Conservation (phyloP, 2,888 invertebrate genomes). For the Cantharis rufa region DNA sequence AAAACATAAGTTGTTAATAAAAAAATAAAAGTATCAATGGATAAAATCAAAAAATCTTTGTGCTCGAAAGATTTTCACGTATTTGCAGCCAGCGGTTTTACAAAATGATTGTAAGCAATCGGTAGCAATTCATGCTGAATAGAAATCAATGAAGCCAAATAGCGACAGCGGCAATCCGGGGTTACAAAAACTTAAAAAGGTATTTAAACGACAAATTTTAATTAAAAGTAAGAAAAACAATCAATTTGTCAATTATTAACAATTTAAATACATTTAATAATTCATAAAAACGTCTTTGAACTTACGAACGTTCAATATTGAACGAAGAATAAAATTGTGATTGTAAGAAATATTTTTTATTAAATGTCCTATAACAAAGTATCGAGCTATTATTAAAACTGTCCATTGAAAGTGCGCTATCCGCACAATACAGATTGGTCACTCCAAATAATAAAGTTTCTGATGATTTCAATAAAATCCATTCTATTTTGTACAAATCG, state of each 20-base stretch:
- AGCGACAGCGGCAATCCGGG: neutral
- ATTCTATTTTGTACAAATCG: neutral
- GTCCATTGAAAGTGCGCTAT: neutral
- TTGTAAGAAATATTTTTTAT: neutral
- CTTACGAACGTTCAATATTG: neutral
- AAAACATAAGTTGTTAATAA: neutral
- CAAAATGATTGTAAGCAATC: neutral
- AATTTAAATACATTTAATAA: neutral
- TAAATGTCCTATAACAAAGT: neutral
- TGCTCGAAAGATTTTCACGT: neutral
- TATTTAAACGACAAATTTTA: neutral
- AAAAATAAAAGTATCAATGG: neutral
- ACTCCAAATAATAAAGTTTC: neutral
- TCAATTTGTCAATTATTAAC: neutral
- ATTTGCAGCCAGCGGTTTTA: neutral
- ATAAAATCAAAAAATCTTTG: neutral
- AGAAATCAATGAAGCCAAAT: neutral
- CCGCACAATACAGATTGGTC: neutral
- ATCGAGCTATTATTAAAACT: neutral
- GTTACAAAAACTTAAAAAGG: neutral
- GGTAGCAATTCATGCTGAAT: neutral
- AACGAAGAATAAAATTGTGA: neutral
- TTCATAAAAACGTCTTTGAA: neutral
- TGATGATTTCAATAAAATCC: neutral
- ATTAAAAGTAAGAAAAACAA: neutral